Evolutionary conservation across 2,797 vertebrate genomes (phyloP).

Genomic region (Chrosomus eos): DNA sequence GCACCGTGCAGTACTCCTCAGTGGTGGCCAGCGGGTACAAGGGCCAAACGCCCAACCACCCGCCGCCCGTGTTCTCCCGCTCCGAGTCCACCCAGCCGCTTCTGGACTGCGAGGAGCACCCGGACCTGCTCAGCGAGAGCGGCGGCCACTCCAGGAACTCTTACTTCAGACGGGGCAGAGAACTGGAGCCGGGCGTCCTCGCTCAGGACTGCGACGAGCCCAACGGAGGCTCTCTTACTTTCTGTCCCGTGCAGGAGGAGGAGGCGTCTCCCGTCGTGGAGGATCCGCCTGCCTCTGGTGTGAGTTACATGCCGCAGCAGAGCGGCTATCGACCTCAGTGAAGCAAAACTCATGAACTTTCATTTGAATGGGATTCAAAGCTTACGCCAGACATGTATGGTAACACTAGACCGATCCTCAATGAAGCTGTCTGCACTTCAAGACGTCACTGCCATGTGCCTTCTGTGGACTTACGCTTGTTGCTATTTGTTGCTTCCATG

Average conservation of each 20-base stretch:
- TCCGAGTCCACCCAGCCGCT: constrained; percentile 97
- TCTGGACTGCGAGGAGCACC: constrained; percentile 89
- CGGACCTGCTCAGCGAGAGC: constrained; percentile 77
- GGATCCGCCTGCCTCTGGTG: constrained; percentile 45
- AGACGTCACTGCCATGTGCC: constrained; percentile 8
- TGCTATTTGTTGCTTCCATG: background rate
- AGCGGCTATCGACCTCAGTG: constrained; percentile 91
- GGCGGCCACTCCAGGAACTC: constrained; percentile 68
- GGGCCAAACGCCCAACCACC: constrained; percentile 78
- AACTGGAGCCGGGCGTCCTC: constrained; percentile 27
- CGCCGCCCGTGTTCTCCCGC: constrained; percentile 81
- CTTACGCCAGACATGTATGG: background rate
- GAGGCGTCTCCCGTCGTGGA: constrained; percentile 63
- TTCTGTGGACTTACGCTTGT: background rate
- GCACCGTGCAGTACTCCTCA: constrained; percentile 93
- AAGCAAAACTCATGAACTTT: constrained; percentile 27
- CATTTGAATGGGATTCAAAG: background rate
- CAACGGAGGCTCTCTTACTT: constrained; percentile 65
- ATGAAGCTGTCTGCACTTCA: background rate
- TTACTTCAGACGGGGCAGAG: constrained; percentile 62
- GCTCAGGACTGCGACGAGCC: constrained; percentile 65
- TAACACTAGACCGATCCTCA: background rate
- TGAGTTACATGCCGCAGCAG: constrained; percentile 86
- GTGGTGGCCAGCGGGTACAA: constrained; percentile 88
- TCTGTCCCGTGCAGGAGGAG: constrained; percentile 75